phyloP scores from a whole-genome alignment of 2,113 vertebrate species.

The Engraulis encrasicolus region DNA sequence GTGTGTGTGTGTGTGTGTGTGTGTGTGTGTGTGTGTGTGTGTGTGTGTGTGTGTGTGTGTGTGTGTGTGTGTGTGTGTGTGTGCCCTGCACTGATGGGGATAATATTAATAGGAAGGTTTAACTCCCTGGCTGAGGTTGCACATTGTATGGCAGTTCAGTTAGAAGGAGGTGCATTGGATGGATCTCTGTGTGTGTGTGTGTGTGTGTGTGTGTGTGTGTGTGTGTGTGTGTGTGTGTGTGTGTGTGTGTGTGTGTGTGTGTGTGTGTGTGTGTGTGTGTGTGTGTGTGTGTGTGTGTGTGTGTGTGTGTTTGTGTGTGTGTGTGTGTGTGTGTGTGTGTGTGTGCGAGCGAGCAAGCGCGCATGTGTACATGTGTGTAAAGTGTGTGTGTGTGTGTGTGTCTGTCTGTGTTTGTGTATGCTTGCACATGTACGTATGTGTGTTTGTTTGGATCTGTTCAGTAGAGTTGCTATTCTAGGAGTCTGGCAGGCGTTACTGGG shows the following conservation, averaged over 20 bases:
- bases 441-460: too few species aligned
- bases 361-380: conserved; percentile 21
- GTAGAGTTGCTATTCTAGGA: conserved; percentile 17
- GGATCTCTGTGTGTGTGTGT: not conserved
- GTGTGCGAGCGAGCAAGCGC: conserved; percentile 65
- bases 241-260: too few species aligned
- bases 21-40: too few species aligned
- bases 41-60: conserved; percentile 4
- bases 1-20: too few species aligned
- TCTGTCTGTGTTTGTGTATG: not conserved
- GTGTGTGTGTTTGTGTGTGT: not conserved
- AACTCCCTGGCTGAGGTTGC: conserved; percentile 6
- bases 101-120: not conserved
- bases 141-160: conserved; percentile 14
- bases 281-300: not conserved
- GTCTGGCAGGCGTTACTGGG: conserved; percentile 41
- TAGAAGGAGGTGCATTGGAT: not conserved
- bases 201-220: not conserved
- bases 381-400: not conserved
- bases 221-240: too few species aligned
- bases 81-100: not conserved
- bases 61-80: not conserved
- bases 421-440: not conserved
- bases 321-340: conserved; percentile 33
- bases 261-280: not conserved